Evolutionary conservation across 2,797 vertebrate genomes (phyloP), one percentile per base, ranked within the genome.

Genomic region (Chromobotia macracanthus): DNA sequence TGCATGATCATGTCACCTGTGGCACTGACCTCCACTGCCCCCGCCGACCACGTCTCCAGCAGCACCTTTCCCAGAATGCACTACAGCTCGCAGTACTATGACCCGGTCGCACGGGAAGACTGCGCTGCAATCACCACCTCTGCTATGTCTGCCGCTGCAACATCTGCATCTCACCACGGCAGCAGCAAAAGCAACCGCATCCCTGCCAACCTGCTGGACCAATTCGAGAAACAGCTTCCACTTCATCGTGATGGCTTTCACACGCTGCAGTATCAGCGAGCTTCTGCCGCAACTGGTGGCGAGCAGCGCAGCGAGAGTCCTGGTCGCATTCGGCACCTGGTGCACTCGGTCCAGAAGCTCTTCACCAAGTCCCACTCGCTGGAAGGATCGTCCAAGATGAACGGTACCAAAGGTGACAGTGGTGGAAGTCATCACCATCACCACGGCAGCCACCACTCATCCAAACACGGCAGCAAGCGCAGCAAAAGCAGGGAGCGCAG

Each of bases 11-110:
- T 97, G 95, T 94, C 97, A 55, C 92, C 92, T 0, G 89, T 91
- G 89, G 89, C 92, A 86, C 91, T 94, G 84, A 87, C 91, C 13
- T 91, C 89, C 19, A 75, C 85, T 23, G 89, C 94, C 78, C 90
- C 94, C 74, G 92, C 94, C 3, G 98, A 98, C 87, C 97, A 97
- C 84, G 91, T 99, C 91, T 98, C 97, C 88, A 99, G 98, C 94
- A 99, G 98, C 94, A 99, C 98, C 83, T 99, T 99, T 84, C 98
- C 98, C 83, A 92, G 98, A 89, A 99, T 98, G 97, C 98, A 99
- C 94, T 99, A 98, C 90, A 97, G 95, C 90, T 95, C 97, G 67
- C 96, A 97, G 90, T 98, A 95, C 80, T 94, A 94, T 23, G 93
- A 95, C 86, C 89, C 92, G 3, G 95, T 95, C 86, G 91, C 95